Evolutionary conservation across 2,797 vertebrate species (phyloP), one percentile per base, ranked within the genome.

Genomic region (Percopsis omiscomaycus): DNA sequence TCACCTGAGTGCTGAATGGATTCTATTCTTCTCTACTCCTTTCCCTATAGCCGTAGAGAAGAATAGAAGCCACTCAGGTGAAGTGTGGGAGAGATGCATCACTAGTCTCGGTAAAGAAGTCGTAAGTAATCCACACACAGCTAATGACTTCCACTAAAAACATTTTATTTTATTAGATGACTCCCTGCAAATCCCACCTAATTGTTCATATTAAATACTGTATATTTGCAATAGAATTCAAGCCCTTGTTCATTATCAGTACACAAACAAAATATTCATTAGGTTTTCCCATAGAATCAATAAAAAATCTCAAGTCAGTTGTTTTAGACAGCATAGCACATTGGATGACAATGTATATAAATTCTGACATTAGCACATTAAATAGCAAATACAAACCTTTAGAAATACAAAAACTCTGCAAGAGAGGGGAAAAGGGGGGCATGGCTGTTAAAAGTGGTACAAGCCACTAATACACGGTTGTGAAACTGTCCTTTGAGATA

Each of bases 301-400:
- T 37, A 56, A 62, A 66, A 71, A 65, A 68, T 50, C 28, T 59
- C 14, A 53, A 10, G 45, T 15, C 62, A 15, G 64, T 64, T 12
- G 58, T 22, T 32, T 32, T 54, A 47, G 59, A 70, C 60, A 64
- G 50, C 54, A 22, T 55, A 53, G 37, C 48, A 68, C 30, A 67
- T 70, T 28, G 37, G 46, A 61, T 56, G 9, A 63, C 37, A 51
- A 0, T 42, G 46, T 59, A n/a, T 65, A 62, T 5, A 72, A 63
- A 61, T 6, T 67, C 16, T 62, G 49, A 60, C 53, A 45, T 69
- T 27, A 74, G 58, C 30, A 48, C 29, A 42, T 64, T 3, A 12
- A 68, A 70, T 12, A 57, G 16, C 42, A 83, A 69, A 72, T 82
- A 61, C 68, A 11, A 57, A 51, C 55, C 32, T 44, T 57, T 66